Percentiles rank a stretch among this genome's conserved stretches.
Evolutionary conservation across 2,113 vertebrate species (phyloP).

Genomic region (Perca flavescens): DNA sequence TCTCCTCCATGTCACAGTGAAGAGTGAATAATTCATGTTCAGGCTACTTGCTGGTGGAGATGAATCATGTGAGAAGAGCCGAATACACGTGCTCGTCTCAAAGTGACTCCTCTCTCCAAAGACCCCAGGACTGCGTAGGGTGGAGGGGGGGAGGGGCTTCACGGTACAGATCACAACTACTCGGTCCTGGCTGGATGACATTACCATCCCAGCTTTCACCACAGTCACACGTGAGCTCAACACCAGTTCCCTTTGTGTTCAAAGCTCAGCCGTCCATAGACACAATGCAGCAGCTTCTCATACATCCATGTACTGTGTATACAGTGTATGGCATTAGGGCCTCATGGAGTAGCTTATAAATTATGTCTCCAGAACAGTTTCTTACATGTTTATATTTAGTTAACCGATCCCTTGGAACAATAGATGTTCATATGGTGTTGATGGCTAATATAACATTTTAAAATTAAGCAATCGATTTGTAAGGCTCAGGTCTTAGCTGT

Average conservation of each 20-base stretch:
- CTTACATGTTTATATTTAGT: not conserved
- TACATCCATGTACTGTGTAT: not conserved
- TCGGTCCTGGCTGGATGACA: constrained; percentile 17
- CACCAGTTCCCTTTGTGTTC: constrained; percentile 9
- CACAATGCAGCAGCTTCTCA: not conserved
- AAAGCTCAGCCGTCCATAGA: constrained; percentile 25
- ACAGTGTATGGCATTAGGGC: not conserved
- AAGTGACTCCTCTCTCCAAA: constrained; percentile 57
- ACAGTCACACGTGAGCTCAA: constrained; percentile 53
- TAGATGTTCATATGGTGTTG: not conserved
- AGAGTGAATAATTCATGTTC: constrained; percentile 83
- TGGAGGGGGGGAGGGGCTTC: not conserved
- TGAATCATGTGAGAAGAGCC: constrained; percentile 77
- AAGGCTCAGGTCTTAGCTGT: not conserved
- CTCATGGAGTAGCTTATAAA: constrained; percentile 13
- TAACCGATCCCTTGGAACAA: not conserved
- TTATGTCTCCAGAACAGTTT: not conserved
- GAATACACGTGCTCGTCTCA: constrained; percentile 66
- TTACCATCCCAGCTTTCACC: constrained; percentile 28
- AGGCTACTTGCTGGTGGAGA: constrained; percentile 72
- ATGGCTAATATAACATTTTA: not conserved
- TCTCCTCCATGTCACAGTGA: constrained; percentile 67
- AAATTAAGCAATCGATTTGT: not conserved
- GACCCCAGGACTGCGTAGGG: constrained; percentile 8
- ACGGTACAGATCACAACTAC: constrained; percentile 7